These are phyloP conservation scores for Uloborus diversus DNA, from an alignment of 1,140 invertebrate species.

Conservation along the genomic window DNA sequence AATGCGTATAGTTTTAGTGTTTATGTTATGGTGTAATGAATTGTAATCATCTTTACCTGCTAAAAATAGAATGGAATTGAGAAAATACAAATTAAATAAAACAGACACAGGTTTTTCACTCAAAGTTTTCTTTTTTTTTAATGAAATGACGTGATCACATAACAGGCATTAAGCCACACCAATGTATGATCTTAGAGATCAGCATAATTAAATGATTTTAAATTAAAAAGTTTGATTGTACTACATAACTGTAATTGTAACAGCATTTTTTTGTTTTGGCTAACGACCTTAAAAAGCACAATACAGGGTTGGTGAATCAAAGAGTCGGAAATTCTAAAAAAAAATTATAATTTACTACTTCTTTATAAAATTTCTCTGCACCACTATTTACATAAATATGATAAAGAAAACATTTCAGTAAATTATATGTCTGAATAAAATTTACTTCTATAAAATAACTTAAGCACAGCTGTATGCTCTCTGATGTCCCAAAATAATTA, in stretches of 20 bases:
- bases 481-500: not conserved
- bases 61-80: too few species aligned
- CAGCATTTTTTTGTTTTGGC: constrained; percentile 47
- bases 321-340: not conserved
- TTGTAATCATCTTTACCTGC: too few species aligned
- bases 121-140: too few species aligned
- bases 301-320: constrained; percentile 35
- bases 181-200: constrained; percentile 54
- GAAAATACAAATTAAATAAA: too few species aligned
- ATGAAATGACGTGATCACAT: constrained; percentile 56
- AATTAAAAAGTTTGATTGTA: constrained; percentile 56
- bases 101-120: too few species aligned
- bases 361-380: not conserved
- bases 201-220: constrained; percentile 52
- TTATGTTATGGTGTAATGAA: too few species aligned
- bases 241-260: constrained; percentile 47
- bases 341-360: not conserved
- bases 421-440: not conserved
- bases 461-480: not conserved
- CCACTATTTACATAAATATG: too few species aligned
- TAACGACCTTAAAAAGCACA: constrained; percentile 52
- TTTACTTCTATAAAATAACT: not conserved
- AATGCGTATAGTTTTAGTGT: too few species aligned
- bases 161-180: constrained; percentile 52
- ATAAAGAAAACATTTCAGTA: not conserved